Evolutionary conservation across 2,113 vertebrate genomes (phyloP), one percentile per base, ranked within the genome.

Genomic region (Notarius quadriscutis): DNA sequence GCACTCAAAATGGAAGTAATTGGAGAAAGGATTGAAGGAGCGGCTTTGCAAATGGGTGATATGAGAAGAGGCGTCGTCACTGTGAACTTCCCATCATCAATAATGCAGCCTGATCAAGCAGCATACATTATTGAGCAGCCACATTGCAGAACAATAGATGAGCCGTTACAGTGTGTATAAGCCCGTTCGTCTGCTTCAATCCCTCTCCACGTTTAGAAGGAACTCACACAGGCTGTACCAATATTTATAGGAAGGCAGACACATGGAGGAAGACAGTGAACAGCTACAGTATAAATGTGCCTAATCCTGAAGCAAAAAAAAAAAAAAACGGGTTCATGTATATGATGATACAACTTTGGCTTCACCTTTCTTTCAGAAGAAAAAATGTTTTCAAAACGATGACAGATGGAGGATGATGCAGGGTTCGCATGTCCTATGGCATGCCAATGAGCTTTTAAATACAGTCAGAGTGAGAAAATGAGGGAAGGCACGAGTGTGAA

Each of bases 101-200:
- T 95, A 93, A 94, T 94, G 93, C 72, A 94, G 87, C 77, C 85
- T 91, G 91, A 93, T 93, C 91, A 94, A 92, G 90, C 89, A 83
- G 80, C n/a, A 83, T 92, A 85, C 88, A 93, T 91, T 92, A 92
- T 92, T 92, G 77, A 91, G 86, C 34, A 80, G 87, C 88, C n/a
- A 83, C 65, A 63, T 17, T 79, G 78, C 78, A 83, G 72, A 85
- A 81, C 60, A 30, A 88, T 85, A 72, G 83, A 79, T 75, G 69
- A 72, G 79, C 86, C n/a, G 34, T 74, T 62, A 62, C 55, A 48
- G 27, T 1, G 20, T 51, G 50, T 48, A 83, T 58, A 50, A 78
- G 50, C 22, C 84, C 34, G 12, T 60, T 77, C 50, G n/a, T 50
- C 69, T 9, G 88, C 82, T 89, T 91, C 83, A 89, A 14, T 75